A percentile compares a stretch with the other conserved stretches of the same genome.
phyloP scores from a whole-genome alignment of 2,888 invertebrate species.

The Bembecia ichneumoniformis region DNA sequence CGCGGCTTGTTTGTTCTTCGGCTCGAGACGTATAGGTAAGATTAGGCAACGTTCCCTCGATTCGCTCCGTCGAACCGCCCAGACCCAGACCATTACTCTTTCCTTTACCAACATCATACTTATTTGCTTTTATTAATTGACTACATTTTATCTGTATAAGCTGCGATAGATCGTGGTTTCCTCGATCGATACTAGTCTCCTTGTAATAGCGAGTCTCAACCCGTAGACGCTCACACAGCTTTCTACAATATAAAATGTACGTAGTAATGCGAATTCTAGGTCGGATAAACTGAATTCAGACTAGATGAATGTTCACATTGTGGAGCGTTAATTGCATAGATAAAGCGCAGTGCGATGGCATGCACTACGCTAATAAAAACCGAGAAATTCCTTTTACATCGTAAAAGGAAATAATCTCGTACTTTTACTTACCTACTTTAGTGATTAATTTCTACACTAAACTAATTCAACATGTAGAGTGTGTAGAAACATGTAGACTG shows the following conservation, averaged over 20 bases:
- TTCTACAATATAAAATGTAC: background rate
- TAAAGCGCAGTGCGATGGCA: slow-evolving; percentile 59
- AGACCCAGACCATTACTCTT: slow-evolving; percentile 24
- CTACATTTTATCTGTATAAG: slow-evolving; percentile 21
- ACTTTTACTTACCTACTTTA: too few species aligned
- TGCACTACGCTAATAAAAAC: slow-evolving; percentile 8
- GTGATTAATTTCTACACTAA: too few species aligned
- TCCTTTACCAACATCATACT: slow-evolving; percentile 28
- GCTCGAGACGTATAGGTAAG: slow-evolving; percentile 65
- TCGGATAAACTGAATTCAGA: slow-evolving; percentile 46
- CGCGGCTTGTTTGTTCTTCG: slow-evolving; percentile 68
- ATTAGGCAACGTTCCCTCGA: slow-evolving; percentile 50
- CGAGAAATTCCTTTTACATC: too few species aligned
- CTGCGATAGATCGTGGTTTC: slow-evolving; percentile 7
- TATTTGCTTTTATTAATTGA: slow-evolving; percentile 39
- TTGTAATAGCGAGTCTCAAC: too few species aligned
- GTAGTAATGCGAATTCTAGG: slow-evolving; percentile 11
- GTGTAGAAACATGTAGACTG: too few species aligned
- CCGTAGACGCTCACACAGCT: background rate
- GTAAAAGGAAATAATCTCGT: too few species aligned
- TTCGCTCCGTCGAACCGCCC: slow-evolving; percentile 27
- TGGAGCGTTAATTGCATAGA: slow-evolving; percentile 67
- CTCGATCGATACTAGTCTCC: slow-evolving; percentile 13
- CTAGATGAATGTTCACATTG: slow-evolving; percentile 68
- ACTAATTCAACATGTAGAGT: too few species aligned